A percentile compares a stretch with the other conserved stretches of the same genome.
phyloP scores from a whole-genome alignment of 1,140 invertebrate species.

The Philopotamus ludificatus region DNA sequence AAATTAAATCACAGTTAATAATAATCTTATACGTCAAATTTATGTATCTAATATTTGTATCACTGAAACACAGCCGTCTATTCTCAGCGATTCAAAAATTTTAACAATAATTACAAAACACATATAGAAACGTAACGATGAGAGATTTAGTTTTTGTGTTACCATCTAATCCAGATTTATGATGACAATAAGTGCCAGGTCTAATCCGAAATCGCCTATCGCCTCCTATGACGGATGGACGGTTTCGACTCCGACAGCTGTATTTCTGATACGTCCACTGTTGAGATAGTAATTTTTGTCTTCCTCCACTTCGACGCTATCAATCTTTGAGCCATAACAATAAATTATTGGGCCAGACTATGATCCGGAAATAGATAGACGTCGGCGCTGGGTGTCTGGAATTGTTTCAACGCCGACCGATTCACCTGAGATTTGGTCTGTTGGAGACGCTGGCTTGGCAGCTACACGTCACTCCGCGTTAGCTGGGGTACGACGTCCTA shows the following conservation, averaged over 20 bases:
- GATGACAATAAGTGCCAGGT: conserved; percentile 8
- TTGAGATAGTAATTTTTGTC: conserved; percentile 23
- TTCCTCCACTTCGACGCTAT: conserved; percentile 21
- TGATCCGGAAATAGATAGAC: conserved; percentile 36
- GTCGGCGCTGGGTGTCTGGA: conserved; percentile 15
- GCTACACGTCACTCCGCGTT: no score
- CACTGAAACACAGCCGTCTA: no score
- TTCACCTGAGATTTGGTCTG: not conserved
- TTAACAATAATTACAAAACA: not conserved
- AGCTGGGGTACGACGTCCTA: not conserved
- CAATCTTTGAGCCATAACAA: conserved; percentile 38
- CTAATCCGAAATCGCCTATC: not conserved
- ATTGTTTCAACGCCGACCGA: conserved; percentile 14
- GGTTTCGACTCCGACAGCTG: not conserved
- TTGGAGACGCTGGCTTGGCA: not conserved
- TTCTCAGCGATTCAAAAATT: no score
- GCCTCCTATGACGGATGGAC: conserved; percentile 3
- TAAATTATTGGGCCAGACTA: conserved; percentile 37
- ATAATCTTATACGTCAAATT: no score
- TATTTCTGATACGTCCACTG: not conserved
- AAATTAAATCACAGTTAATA: no score
- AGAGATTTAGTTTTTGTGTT: no score
- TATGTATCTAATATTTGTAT: no score
- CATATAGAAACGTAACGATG: not conserved
- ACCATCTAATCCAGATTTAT: conserved; percentile 13